A percentile compares a stretch with the other conserved stretches of the same genome.
phyloP scores from a whole-genome alignment of 2,113 vertebrate genomes.

The Holacanthus passer region DNA sequence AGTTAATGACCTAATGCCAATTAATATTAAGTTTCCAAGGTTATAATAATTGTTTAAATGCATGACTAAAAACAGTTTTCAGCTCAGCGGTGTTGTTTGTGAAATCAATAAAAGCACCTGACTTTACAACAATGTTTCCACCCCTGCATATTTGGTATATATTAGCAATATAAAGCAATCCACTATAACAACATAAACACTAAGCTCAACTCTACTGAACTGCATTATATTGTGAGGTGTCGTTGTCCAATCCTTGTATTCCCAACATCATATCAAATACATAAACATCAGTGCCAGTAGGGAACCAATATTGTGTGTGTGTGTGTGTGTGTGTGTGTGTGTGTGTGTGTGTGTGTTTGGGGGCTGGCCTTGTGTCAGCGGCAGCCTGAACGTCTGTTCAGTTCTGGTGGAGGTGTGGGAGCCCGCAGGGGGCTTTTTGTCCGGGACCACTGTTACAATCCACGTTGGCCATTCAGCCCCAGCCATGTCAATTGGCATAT shows the following conservation, averaged over 20 bases:
- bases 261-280: slow-evolving; percentile 25
- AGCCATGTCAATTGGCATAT: slow-evolving; percentile 95
- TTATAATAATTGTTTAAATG: too few relatives aligned
- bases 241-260: background rate
- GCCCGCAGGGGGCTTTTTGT: slow-evolving; percentile 75
- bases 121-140: background rate
- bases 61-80: too few relatives aligned
- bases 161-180: background rate
- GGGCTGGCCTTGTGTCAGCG: slow-evolving; percentile 59
- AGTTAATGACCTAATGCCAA: too few relatives aligned
- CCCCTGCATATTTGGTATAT: background rate
- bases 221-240: background rate
- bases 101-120: background rate
- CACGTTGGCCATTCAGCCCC: slow-evolving; percentile 84
- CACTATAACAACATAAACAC: background rate
- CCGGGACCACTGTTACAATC: slow-evolving; percentile 79
- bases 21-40: too few relatives aligned
- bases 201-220: background rate
- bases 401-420: slow-evolving; percentile 77
- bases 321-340: slow-evolving; percentile 13
- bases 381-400: slow-evolving; percentile 71
- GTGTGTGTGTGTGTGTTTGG: slow-evolving; percentile 43
- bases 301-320: too few relatives aligned
- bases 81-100: background rate
- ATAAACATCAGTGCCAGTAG: background rate